These are phyloP conservation scores for Ectropis grisescens DNA, from an alignment of 1,140 invertebrate species.

Conservation along the genomic window DNA sequence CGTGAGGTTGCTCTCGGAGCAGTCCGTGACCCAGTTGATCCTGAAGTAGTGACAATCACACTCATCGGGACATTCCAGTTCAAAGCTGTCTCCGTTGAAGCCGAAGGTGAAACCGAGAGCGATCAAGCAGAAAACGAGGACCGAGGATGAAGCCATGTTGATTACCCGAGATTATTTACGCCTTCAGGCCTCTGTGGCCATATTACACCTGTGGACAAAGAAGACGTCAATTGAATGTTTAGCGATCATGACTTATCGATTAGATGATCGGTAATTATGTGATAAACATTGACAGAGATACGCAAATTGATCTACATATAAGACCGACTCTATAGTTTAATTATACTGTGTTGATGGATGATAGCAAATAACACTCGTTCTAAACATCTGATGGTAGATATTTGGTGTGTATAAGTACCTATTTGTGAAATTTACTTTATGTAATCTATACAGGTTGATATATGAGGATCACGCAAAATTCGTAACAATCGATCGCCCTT, in stretches of 20 bases:
- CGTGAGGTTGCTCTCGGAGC: conserved; percentile 82
- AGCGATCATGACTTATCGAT: too few relatives aligned
- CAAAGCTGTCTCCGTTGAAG: conserved; percentile 74
- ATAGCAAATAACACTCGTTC: too few relatives aligned
- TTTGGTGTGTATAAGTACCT: too few relatives aligned
- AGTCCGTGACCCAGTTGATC: conserved; percentile 83
- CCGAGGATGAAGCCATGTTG: conserved; percentile 30
- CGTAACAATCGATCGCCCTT: background rate
- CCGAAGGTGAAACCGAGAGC: conserved; percentile 17
- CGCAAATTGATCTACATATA: too few relatives aligned
- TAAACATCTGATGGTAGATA: too few relatives aligned
- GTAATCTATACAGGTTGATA: conserved; percentile 2
- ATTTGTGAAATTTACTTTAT: conserved; percentile 2
- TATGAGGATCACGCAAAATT: too few relatives aligned
- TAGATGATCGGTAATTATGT: too few relatives aligned
- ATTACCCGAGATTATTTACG: background rate
- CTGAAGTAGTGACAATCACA: conserved; percentile 83
- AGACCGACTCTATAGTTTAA: too few relatives aligned
- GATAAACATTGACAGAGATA: too few relatives aligned
- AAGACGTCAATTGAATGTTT: too few relatives aligned
- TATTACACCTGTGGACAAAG: conserved; percentile 27
- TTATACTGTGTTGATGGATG: too few relatives aligned
- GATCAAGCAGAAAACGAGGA: conserved; percentile 22
- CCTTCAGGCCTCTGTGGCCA: conserved; percentile 22
- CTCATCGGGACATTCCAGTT: conserved; percentile 78